phyloP scores from a whole-genome alignment of 2,888 invertebrate species.

The Choreutis nemorana region DNA sequence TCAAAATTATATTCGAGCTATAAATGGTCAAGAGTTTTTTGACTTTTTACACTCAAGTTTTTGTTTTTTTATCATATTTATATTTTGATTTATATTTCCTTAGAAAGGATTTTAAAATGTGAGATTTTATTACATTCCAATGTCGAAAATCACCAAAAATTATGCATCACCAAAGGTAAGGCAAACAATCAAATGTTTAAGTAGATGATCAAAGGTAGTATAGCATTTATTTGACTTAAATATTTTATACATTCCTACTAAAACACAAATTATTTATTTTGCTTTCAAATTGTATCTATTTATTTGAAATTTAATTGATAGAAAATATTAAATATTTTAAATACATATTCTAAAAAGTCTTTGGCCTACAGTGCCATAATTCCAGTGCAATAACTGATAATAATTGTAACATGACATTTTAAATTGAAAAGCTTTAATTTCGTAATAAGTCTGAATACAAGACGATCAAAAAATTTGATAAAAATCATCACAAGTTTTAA shows the following conservation, averaged over 20 bases:
- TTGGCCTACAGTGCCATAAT: too few relatives aligned
- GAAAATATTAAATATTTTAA: too few relatives aligned
- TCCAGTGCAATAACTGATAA: too few relatives aligned
- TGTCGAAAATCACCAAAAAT: constrained; percentile 48
- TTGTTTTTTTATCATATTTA: constrained; percentile 30
- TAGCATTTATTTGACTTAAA: constrained; percentile 66
- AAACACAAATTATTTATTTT: neutral
- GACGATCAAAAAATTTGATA: too few relatives aligned
- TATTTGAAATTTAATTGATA: too few relatives aligned
- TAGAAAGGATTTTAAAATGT: constrained; percentile 36
- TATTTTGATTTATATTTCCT: constrained; percentile 28
- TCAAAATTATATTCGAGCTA: constrained; percentile 50
- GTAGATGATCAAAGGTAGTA: constrained; percentile 59
- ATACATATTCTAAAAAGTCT: too few relatives aligned
- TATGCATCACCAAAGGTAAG: constrained; percentile 60
- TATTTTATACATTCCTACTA: constrained; percentile 8
- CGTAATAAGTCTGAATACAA: too few relatives aligned
- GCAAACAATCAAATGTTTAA: constrained; percentile 42
- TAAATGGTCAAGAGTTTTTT: constrained; percentile 67
- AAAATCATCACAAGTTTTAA: too few relatives aligned
- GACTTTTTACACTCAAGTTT: constrained; percentile 69
- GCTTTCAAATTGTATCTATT: neutral
- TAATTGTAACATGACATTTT: too few relatives aligned
- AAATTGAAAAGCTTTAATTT: too few relatives aligned
- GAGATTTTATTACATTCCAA: constrained; percentile 55